phyloP scores from a whole-genome alignment of 2,888 invertebrate species.

The Chorisops tibialis region DNA sequence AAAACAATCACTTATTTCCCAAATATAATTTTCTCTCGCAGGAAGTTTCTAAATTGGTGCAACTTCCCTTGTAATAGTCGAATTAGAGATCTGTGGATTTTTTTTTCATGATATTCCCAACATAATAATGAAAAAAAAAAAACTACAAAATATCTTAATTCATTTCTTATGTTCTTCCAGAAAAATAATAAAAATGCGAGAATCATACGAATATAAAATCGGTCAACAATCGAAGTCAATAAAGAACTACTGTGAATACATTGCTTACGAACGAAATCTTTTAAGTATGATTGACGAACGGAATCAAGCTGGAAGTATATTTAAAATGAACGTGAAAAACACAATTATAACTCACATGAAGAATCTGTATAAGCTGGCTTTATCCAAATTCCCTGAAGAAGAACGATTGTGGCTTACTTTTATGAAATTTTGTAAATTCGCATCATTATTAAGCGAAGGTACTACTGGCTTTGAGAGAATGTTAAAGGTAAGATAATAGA shows the following conservation, averaged over 20 bases:
- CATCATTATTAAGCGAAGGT: constrained; percentile 57
- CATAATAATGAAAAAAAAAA: no score
- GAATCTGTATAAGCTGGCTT: constrained; percentile 68
- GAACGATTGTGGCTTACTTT: constrained; percentile 72
- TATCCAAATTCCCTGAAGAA: constrained; percentile 68
- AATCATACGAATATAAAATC: constrained; percentile 42
- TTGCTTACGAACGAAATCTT: constrained; percentile 45
- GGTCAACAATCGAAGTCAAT: constrained; percentile 40
- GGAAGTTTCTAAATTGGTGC: no score
- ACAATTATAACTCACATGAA: constrained; percentile 69
- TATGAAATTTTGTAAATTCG: constrained; percentile 73
- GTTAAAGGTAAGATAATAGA: constrained; percentile 55
- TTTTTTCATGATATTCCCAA: no score
- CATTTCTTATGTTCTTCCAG: no score
- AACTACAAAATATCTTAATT: no score
- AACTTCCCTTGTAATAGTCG: no score
- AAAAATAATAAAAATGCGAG: constrained; percentile 43
- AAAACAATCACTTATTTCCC: no score
- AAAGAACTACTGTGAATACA: constrained; percentile 45
- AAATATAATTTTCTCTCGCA: no score
- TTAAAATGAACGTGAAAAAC: constrained; percentile 63
- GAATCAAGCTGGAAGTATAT: constrained; percentile 54
- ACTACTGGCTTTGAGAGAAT: constrained; percentile 60
- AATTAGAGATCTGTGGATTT: no score
- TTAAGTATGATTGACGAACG: constrained; percentile 41